Conservation (phyloP, 1,140 invertebrate genomes). For the Papilio glaucus region DNA sequence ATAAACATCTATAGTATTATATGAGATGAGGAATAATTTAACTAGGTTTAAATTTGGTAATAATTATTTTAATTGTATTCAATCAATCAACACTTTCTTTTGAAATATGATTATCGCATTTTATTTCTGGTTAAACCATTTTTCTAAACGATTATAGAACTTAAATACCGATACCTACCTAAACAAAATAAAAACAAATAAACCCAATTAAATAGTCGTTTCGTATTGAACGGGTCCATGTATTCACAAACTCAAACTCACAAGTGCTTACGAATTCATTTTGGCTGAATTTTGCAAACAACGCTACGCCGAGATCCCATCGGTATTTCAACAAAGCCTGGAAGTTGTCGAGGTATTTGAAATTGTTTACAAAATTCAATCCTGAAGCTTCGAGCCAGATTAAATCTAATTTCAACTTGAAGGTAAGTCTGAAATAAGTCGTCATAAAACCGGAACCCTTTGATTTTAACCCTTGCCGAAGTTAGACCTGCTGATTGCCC, state of each 20-base stretch:
- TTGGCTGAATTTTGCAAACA: slow-evolving; percentile 79
- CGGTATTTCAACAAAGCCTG: slow-evolving; percentile 82
- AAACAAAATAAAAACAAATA: slow-evolving; percentile 50
- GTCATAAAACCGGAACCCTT: slow-evolving; percentile 83
- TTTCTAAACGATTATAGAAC: not conserved
- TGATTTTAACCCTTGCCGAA: slow-evolving; percentile 80
- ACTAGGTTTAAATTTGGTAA: not conserved
- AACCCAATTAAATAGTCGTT: slow-evolving; percentile 67
- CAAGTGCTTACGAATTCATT: slow-evolving; percentile 76
- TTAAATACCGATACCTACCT: not conserved
- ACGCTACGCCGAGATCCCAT: slow-evolving; percentile 74
- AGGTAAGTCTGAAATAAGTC: slow-evolving; percentile 84
- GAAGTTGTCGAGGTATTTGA: slow-evolving; percentile 80
- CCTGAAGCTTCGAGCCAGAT: slow-evolving; percentile 82
- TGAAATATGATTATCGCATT: not conserved
- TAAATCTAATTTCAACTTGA: slow-evolving; percentile 84
- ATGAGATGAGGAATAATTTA: not conserved
- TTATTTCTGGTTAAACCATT: not conserved
- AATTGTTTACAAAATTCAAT: slow-evolving; percentile 84
- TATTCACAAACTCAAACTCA: slow-evolving; percentile 69
- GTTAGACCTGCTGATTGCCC: slow-evolving; percentile 80
- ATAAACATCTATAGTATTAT: not conserved
- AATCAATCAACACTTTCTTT: no score
- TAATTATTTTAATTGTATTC: not conserved
- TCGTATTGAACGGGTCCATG: slow-evolving; percentile 57